Evolutionary conservation across 2,797 vertebrate species (phyloP).

Genomic region (Gorsachius magnificus): DNA sequence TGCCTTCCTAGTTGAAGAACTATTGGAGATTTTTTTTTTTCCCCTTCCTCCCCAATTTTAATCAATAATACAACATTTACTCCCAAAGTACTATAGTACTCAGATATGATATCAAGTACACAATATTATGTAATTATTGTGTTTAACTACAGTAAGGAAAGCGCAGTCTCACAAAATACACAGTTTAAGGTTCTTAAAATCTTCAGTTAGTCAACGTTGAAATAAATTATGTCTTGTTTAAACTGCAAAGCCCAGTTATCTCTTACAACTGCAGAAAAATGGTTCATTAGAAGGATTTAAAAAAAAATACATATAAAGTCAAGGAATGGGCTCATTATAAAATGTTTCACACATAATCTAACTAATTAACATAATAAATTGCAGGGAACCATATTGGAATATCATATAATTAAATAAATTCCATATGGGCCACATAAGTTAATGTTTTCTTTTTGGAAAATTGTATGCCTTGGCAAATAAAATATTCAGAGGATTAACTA

Average conservation of each 20-base stretch:
- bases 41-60: accelerated
- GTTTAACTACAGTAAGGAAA: background rate
- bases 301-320: background rate
- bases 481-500: conserved; percentile 53
- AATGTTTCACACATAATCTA: conserved; percentile 55
- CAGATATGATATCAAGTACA: background rate
- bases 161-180: background rate
- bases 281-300: background rate
- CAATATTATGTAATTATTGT: background rate
- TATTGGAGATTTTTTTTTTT: background rate
- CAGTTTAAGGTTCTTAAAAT: background rate
- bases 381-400: conserved; percentile 2
- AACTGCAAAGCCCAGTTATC: background rate
- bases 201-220: background rate
- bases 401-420: conserved; percentile 31
- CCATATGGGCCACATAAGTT: background rate
- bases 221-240: background rate
- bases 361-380: conserved; percentile 58
- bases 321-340: conserved; percentile 15
- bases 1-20: background rate
- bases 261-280: background rate
- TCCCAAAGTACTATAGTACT: background rate
- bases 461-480: conserved; percentile 53
- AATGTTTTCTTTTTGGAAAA: conserved; percentile 46
- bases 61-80: background rate